Conservation (phyloP, 2,113 vertebrate species). For the Ceyx margarethae region DNA sequence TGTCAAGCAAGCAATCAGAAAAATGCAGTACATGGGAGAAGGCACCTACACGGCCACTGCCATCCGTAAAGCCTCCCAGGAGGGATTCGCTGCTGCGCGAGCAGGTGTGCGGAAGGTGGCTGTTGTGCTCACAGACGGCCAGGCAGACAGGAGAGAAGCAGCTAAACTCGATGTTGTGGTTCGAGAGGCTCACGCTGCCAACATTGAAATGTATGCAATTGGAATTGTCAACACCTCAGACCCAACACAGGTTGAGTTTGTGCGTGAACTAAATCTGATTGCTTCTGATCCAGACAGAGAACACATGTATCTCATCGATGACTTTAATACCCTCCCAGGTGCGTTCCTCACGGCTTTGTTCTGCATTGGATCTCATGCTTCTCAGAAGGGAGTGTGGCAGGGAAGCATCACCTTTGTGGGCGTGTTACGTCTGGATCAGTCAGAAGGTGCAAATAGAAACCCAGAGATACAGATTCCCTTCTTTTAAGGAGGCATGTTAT, state of each 20-base stretch:
- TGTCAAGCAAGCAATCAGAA: constrained; percentile 85
- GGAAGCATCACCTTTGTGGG: not conserved
- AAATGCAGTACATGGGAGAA: constrained; percentile 89
- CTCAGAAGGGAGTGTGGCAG: not conserved
- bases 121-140: constrained; percentile 88
- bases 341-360: not conserved
- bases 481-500: not conserved
- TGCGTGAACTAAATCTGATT: constrained; percentile 87
- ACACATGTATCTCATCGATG: constrained; percentile 90
- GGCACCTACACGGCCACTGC: constrained; percentile 90
- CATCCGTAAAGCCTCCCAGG: constrained; percentile 87
- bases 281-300: constrained; percentile 89
- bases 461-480: not conserved
- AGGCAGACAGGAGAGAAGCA: constrained; percentile 87
- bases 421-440: not conserved
- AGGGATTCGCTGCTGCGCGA: constrained; percentile 84
- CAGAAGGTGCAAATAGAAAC: not conserved
- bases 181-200: constrained; percentile 86
- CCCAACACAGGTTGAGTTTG: constrained; percentile 83
- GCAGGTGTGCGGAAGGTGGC: constrained; percentile 86
- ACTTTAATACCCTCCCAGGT: constrained; percentile 91
- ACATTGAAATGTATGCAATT: constrained; percentile 90
- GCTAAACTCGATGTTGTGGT: constrained; percentile 86
- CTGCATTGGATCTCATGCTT: not conserved
- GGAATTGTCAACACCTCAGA: constrained; percentile 88